These are phyloP conservation scores for Gopherus flavomarginatus DNA, from an alignment of 2,113 vertebrate genomes.

Conservation along the genomic window DNA sequence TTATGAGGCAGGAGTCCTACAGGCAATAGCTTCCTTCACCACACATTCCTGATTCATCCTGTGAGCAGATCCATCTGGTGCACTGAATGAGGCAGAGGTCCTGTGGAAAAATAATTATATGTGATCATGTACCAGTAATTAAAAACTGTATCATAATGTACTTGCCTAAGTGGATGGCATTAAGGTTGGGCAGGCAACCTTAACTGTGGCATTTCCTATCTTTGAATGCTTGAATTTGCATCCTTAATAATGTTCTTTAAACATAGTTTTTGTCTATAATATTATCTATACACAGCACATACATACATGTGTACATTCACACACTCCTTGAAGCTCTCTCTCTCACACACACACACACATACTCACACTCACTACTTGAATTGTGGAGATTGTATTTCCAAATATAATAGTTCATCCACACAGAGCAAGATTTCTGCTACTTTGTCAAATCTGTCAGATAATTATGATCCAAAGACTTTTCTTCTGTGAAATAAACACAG, in stretches of 20 bases:
- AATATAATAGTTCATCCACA: constrained; percentile 12
- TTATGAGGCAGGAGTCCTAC: neutral
- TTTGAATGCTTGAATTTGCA: neutral
- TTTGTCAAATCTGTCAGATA: constrained; percentile 48
- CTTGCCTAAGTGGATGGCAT: neutral
- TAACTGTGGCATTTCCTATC: neutral
- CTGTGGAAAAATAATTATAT: neutral
- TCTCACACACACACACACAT: neutral
- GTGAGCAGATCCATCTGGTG: neutral
- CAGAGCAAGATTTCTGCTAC: neutral
- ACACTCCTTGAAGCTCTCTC: neutral
- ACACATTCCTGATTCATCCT: neutral
- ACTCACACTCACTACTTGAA: neutral
- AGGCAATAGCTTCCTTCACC: neutral
- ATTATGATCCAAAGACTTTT: neutral
- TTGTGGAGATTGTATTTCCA: constrained; percentile 20
- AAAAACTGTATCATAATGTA: neutral
- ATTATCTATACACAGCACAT: neutral
- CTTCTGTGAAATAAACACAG: constrained; percentile 6
- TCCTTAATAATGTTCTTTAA: neutral
- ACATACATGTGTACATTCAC: neutral
- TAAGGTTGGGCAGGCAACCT: neutral
- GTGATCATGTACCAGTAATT: neutral
- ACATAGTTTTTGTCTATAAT: neutral
- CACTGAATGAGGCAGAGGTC: neutral